phyloP scores from a whole-genome alignment of 1,140 invertebrate species.

The Tetraneura akinire region DNA sequence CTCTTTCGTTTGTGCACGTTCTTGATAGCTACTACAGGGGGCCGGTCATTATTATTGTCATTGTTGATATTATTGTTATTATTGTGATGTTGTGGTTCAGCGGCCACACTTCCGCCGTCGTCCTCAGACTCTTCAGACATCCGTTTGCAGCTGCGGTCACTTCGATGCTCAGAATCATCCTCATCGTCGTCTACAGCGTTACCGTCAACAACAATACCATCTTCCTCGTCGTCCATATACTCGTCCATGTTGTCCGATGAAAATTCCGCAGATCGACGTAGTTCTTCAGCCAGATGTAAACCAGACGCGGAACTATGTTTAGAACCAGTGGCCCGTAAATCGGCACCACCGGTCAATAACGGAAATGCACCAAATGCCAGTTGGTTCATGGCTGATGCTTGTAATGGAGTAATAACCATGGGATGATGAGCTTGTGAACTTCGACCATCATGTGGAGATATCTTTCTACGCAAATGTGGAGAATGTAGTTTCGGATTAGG shows the following conservation, averaged over 20 bases:
- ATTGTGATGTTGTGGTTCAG: slow-evolving; percentile 67
- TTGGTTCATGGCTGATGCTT: slow-evolving; percentile 67
- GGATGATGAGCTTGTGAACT: slow-evolving; percentile 79
- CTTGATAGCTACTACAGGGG: slow-evolving; percentile 56
- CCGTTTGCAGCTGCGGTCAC: slow-evolving; percentile 64
- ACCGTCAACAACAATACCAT: slow-evolving; percentile 67
- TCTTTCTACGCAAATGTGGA: slow-evolving; percentile 86
- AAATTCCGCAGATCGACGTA: slow-evolving; percentile 42
- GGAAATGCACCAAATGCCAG: slow-evolving; percentile 77
- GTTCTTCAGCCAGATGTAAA: slow-evolving; percentile 67
- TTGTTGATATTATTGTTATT: slow-evolving; percentile 70
- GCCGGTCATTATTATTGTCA: slow-evolving; percentile 63
- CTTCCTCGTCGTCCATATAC: slow-evolving; percentile 64
- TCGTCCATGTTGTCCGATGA: slow-evolving; percentile 60
- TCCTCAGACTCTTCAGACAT: slow-evolving; percentile 74
- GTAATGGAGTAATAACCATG: slow-evolving; percentile 72
- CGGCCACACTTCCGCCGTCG: slow-evolving; percentile 68
- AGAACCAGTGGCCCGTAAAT: slow-evolving; percentile 64
- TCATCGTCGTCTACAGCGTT: slow-evolving; percentile 70
- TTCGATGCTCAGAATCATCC: slow-evolving; percentile 59
- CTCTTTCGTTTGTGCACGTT: slow-evolving; percentile 79
- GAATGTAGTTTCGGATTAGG: slow-evolving; percentile 98
- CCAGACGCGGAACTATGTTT: slow-evolving; percentile 73
- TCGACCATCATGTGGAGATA: slow-evolving; percentile 88
- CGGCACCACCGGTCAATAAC: slow-evolving; percentile 68